Percentiles rank a stretch among this genome's conserved stretches.
Evolutionary conservation across 2,113 vertebrate species (phyloP).

Genomic region (Cariama cristata): DNA sequence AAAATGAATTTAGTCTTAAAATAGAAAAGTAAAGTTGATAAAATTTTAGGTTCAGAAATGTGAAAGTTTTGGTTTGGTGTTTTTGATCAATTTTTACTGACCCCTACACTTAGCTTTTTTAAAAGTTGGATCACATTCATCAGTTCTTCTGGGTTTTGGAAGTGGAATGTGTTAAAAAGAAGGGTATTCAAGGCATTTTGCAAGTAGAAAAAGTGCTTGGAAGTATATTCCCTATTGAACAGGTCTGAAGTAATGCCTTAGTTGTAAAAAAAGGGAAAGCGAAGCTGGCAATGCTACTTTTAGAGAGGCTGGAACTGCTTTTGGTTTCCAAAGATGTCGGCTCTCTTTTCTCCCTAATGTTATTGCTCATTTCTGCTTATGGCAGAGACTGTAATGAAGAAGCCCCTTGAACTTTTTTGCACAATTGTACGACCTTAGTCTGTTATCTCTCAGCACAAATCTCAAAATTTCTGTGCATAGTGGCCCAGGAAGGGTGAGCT

Average conservation of each 20-base stretch:
- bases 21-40: neutral
- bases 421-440: neutral
- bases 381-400: neutral
- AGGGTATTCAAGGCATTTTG: neutral
- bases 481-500: neutral
- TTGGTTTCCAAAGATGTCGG: neutral
- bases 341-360: neutral
- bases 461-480: neutral
- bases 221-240: neutral
- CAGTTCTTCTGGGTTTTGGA: neutral
- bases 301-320: neutral
- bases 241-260: neutral
- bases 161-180: neutral
- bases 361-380: neutral
- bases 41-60: neutral
- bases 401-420: neutral
- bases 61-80: neutral
- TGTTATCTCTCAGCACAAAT: neutral
- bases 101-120: neutral
- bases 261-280: neutral
- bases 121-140: neutral
- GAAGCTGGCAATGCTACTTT: neutral
- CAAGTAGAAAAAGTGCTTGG: neutral
- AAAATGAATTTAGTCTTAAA: neutral
- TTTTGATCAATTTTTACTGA: neutral